Percentiles rank a stretch among this genome's conserved stretches.
phyloP scores from a whole-genome alignment of 64 coral and sea anemone species.

The Hydrozoanthus tunicans region DNA sequence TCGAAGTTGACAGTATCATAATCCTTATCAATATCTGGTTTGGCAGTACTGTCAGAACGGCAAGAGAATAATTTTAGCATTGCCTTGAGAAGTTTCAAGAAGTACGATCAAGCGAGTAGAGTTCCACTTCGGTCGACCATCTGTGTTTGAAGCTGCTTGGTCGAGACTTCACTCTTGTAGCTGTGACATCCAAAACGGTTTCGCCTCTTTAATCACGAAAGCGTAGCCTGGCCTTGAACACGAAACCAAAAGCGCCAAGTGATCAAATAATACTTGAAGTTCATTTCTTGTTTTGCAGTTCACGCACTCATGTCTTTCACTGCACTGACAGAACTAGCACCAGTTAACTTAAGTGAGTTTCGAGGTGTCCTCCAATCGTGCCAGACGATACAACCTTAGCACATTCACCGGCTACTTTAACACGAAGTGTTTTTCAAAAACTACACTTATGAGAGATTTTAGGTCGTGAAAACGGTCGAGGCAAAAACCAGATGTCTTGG shows the following conservation, averaged over 20 bases:
- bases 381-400: conserved; percentile 19
- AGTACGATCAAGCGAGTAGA: conserved; percentile 7
- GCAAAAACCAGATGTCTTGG: conserved; percentile 38
- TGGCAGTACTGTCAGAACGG: conserved; percentile 63
- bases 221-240: neutral
- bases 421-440: neutral
- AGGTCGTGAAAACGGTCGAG: conserved; percentile 20
- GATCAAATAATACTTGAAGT: conserved; percentile 29
- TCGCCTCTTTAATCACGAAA: conserved; percentile 8
- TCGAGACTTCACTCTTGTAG: neutral
- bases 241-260: neutral
- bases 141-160: conserved; percentile 1
- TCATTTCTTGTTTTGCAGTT: conserved; percentile 45
- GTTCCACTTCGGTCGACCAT: conserved; percentile 3
- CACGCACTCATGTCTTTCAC: conserved; percentile 22
- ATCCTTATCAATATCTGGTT: conserved; percentile 72
- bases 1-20: conserved; percentile 82
- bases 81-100: conserved; percentile 24
- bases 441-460: conserved; percentile 3
- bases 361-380: conserved; percentile 6
- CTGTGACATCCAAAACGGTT: conserved; percentile 41
- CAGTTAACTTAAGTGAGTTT: neutral
- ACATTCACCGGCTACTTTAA: conserved; percentile 21
- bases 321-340: conserved; percentile 11
- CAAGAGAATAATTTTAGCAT: conserved; percentile 90